phyloP scores from a whole-genome alignment of 2,113 vertebrate species.

The Cygnus atratus region DNA sequence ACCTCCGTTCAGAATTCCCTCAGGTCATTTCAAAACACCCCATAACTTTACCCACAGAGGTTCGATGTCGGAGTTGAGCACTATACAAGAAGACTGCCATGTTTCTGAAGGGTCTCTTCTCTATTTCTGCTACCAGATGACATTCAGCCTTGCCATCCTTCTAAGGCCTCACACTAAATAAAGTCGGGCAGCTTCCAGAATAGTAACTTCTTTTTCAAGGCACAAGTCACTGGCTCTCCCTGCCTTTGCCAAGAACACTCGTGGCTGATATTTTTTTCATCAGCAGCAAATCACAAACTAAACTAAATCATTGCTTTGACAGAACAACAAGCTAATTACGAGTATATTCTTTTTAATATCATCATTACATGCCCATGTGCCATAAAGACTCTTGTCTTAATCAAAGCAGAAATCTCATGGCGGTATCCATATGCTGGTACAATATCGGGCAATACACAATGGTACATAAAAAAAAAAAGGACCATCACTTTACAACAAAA shows the following conservation, averaged over 20 bases:
- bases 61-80: not conserved
- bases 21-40: not conserved
- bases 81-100: rapidly evolving
- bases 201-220: not conserved
- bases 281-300: not conserved
- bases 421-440: not conserved
- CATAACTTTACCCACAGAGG: not conserved
- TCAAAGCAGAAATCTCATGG: not conserved
- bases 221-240: not conserved
- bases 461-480: no score
- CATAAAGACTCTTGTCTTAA: not conserved
- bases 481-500: not conserved
- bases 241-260: not conserved
- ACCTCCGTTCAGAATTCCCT: rapidly evolving
- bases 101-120: not conserved
- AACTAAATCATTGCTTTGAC: not conserved
- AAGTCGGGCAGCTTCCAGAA: not conserved
- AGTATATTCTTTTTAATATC: not conserved
- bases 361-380: not conserved
- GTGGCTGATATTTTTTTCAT: not conserved
- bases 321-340: not conserved
- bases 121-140: not conserved
- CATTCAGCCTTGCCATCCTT: not conserved
- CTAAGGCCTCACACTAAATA: not conserved
- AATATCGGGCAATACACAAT: no score